Conservation (phyloP, 2,888 invertebrate genomes). For the Mythimna impura region DNA sequence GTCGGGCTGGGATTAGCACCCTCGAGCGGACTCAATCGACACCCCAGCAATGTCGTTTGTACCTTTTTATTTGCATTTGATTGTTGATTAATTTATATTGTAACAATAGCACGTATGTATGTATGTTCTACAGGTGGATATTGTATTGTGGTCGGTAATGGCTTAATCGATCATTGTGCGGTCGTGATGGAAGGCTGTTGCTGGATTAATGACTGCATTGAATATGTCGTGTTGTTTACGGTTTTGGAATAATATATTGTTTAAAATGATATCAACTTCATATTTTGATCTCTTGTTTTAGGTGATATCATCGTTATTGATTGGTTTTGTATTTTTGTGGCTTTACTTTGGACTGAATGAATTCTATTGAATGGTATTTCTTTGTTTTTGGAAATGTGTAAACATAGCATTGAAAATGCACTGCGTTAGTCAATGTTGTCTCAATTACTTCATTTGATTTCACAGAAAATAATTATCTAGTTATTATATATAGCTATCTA, state of each 20-base stretch:
- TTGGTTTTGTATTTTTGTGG: not conserved
- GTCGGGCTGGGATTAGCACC: constrained; percentile 85
- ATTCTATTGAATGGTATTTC: not conserved
- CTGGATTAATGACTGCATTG: constrained; percentile 20
- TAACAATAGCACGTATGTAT: constrained; percentile 69
- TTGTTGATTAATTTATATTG: constrained; percentile 84
- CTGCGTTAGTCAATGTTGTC: not conserved
- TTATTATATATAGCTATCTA: too few species aligned
- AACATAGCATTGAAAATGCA: not conserved
- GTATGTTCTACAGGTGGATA: constrained; percentile 51
- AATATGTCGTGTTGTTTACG: not conserved
- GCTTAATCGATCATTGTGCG: constrained; percentile 45
- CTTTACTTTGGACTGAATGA: too few species aligned
- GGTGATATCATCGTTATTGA: not conserved
- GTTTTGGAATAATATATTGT: constrained; percentile 1
- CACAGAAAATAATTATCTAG: not conserved
- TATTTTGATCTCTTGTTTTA: not conserved
- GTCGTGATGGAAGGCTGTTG: constrained; percentile 21
- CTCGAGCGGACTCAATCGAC: constrained; percentile 79
- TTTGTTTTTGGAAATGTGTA: not conserved
- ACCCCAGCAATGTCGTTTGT: constrained; percentile 78
- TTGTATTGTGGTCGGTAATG: constrained; percentile 35
- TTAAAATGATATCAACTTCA: not conserved
- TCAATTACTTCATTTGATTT: not conserved
- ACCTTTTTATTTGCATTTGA: constrained; percentile 85